A percentile compares a stretch with the other conserved stretches of the same genome.
These are phyloP conservation scores for Chrysemys picta DNA, from an alignment of 2,113 vertebrate species.

Conservation along the genomic window DNA sequence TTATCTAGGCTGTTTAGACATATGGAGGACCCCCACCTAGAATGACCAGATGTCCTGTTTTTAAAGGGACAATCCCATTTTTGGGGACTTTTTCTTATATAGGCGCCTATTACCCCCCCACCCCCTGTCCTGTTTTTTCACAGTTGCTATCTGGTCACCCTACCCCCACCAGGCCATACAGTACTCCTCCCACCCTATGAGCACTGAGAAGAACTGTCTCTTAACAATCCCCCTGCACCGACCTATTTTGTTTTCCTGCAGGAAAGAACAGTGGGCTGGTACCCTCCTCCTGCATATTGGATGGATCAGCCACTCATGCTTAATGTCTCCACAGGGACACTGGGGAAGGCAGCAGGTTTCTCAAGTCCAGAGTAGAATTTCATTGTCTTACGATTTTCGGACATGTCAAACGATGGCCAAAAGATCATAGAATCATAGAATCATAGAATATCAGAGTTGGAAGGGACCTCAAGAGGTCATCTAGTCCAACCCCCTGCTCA, in stretches of 20 bases:
- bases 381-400: too few species aligned
- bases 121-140: too few species aligned
- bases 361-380: not conserved
- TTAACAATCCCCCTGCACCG: fast-evolving
- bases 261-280: not conserved
- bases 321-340: not conserved
- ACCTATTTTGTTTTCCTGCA: not conserved
- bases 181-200: fast-evolving
- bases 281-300: not conserved
- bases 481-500: too few species aligned
- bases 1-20: not conserved
- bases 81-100: too few species aligned
- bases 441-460: too few species aligned
- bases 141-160: too few species aligned
- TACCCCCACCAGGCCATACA: not conserved
- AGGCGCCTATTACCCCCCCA: too few species aligned
- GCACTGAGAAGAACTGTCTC: not conserved
- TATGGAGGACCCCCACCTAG: not conserved
- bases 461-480: too few species aligned
- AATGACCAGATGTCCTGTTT: too few species aligned
- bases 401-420: too few species aligned
- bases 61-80: too few species aligned
- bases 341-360: not conserved
- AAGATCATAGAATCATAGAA: too few species aligned
- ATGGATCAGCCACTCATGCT: not conserved